Conservation (phyloP, 2,113 vertebrate species). For the Apeltes quadracus region DNA sequence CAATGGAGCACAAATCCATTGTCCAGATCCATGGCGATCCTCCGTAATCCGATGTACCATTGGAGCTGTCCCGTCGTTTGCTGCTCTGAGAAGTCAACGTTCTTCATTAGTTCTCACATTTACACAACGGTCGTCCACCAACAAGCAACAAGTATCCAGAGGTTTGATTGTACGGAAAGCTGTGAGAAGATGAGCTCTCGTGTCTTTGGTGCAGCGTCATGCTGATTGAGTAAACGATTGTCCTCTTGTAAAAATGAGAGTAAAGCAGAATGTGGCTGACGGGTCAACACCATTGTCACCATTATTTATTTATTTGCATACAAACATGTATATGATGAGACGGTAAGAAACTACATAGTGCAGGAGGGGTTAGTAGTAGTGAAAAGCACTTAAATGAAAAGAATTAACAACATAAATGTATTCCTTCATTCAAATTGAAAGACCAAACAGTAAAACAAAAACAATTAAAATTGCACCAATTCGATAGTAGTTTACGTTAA, state of each 20-base stretch:
- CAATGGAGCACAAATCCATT: slow-evolving; percentile 44
- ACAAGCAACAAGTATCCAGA: background rate
- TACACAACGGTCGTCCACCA: background rate
- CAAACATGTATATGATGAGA: too few relatives aligned
- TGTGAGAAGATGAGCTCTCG: background rate
- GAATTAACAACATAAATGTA: background rate
- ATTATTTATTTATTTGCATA: too few relatives aligned
- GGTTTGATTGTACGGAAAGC: background rate
- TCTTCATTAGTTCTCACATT: background rate
- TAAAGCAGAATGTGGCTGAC: background rate
- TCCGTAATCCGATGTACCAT: background rate
- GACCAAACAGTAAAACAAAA: background rate
- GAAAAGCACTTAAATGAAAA: background rate
- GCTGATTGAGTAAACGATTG: background rate
- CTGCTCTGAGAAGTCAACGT: background rate
- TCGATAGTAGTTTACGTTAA: background rate
- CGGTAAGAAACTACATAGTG: background rate
- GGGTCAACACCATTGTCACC: too few relatives aligned
- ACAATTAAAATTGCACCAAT: background rate
- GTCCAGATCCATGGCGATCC: slow-evolving; percentile 15
- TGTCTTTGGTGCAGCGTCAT: too few relatives aligned
- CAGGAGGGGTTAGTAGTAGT: background rate
- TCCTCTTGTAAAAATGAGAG: background rate
- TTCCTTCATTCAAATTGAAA: background rate
- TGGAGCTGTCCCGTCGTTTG: background rate